These are phyloP conservation scores for Empidonax traillii DNA, from an alignment of 2,113 vertebrate genomes.

Conservation along the genomic window DNA sequence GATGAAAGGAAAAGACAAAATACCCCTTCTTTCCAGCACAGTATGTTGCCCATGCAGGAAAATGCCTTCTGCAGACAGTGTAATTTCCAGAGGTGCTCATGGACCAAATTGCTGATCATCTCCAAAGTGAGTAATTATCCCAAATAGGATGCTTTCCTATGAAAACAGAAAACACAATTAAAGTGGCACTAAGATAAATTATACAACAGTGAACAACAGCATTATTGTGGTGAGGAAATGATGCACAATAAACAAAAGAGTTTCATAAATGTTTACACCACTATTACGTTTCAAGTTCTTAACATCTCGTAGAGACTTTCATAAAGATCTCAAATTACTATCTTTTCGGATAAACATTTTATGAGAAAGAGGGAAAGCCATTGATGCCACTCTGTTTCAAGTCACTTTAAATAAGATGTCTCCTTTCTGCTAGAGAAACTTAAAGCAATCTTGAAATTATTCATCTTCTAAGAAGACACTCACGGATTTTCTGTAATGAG, in stretches of 20 bases:
- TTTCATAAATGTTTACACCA: conserved; percentile 36
- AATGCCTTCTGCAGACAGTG: conserved; percentile 51
- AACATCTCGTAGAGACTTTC: neutral
- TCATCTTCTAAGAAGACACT: neutral
- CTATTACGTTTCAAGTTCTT: neutral
- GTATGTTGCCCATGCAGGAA: conserved; percentile 23
- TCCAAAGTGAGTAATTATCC: conserved; percentile 70
- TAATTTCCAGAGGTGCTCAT: conserved; percentile 68
- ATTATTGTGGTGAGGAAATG: conserved; percentile 38
- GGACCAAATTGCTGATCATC: conserved; percentile 65
- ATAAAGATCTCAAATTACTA: conserved; percentile 1
- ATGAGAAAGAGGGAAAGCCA: neutral
- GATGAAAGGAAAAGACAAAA: neutral
- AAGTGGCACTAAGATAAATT: conserved; percentile 52
- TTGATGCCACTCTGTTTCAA: neutral
- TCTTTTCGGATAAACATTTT: conserved; percentile 10
- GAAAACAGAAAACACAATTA: conserved; percentile 63
- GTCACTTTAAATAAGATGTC: neutral
- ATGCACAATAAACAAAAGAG: conserved; percentile 43
- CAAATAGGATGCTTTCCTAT: conserved; percentile 56
- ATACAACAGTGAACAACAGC: conserved; percentile 3
- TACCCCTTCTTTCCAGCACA: neutral
- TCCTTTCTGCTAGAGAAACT: neutral
- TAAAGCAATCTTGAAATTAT: neutral
- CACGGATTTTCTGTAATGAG: neutral